Percentiles rank a stretch among this genome's conserved stretches.
Evolutionary conservation across 2,888 invertebrate genomes (phyloP).

Genomic region (Carabus problematicus): DNA sequence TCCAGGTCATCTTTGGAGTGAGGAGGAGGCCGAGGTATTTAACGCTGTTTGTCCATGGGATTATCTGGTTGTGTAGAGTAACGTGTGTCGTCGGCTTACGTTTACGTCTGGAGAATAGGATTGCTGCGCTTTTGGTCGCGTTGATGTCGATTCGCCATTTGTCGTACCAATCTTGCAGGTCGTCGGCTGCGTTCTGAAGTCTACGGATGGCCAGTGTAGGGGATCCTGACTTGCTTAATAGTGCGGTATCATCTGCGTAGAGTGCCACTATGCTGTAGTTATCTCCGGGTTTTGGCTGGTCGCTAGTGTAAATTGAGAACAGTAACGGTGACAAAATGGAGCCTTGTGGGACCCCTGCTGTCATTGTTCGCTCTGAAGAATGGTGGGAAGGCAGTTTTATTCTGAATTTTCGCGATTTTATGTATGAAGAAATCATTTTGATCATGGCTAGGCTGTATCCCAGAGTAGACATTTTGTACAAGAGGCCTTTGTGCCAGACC

Average conservation of each 20-base stretch:
- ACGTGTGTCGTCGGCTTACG: neutral
- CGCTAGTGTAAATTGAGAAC: neutral
- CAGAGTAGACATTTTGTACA: neutral
- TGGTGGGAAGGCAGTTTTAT: neutral
- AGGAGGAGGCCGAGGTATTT: no score
- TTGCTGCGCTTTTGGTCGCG: neutral
- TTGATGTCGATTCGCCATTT: no score
- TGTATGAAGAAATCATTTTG: neutral
- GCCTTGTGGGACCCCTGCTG: neutral
- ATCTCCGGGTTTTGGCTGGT: neutral
- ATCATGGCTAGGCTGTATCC: neutral
- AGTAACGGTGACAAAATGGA: neutral
- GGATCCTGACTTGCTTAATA: neutral
- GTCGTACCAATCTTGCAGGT: no score
- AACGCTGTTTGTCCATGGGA: no score
- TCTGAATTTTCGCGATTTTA: neutral
- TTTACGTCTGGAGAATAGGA: constrained; percentile 6
- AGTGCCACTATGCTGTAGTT: constrained; percentile 32
- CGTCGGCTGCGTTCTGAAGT: neutral
- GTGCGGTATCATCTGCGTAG: constrained; percentile 45
- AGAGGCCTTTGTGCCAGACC: constrained; percentile 12
- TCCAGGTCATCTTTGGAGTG: no score
- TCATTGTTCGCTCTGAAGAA: neutral
- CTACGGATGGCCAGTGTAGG: neutral
- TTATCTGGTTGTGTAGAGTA: neutral